Percentiles rank a stretch among this genome's conserved stretches.
Conservation (phyloP, 2,888 invertebrate genomes). For the Thysanoteuthis rhombus region DNA sequence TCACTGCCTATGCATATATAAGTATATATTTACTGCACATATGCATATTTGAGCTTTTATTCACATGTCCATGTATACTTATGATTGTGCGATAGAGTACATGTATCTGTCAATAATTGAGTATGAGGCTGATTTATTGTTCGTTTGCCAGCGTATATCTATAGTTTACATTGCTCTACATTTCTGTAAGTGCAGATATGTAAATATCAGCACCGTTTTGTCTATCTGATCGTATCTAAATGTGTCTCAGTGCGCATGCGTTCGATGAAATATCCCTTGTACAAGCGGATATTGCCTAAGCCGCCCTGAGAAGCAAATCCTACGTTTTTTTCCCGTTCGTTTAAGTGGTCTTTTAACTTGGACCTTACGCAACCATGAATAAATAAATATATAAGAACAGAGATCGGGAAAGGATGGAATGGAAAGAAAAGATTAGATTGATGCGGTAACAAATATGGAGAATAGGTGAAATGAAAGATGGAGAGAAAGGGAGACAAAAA, state of each 20-base stretch:
- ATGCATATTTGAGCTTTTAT: background rate
- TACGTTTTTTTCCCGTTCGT: background rate
- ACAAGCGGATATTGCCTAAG: conserved; percentile 12
- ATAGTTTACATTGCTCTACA: background rate
- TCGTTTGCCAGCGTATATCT: background rate
- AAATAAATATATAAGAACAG: background rate
- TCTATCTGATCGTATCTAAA: background rate
- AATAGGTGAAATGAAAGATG: background rate
- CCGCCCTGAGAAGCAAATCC: background rate
- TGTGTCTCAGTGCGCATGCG: background rate
- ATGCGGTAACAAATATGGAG: background rate
- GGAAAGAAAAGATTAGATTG: background rate
- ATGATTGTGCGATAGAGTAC: background rate
- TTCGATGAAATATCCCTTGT: background rate
- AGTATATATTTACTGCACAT: background rate
- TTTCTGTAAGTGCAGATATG: background rate
- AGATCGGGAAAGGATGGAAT: background rate
- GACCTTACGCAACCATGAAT: background rate
- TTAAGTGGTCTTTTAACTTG: background rate
- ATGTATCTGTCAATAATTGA: background rate
- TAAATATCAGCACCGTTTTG: background rate
- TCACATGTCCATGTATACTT: background rate
- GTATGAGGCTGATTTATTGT: background rate
- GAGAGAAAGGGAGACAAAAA: background rate
- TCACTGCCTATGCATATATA: too few relatives aligned